Evolutionary conservation across 2,888 invertebrate genomes (phyloP).

Genomic region (Plebejus anna): DNA sequence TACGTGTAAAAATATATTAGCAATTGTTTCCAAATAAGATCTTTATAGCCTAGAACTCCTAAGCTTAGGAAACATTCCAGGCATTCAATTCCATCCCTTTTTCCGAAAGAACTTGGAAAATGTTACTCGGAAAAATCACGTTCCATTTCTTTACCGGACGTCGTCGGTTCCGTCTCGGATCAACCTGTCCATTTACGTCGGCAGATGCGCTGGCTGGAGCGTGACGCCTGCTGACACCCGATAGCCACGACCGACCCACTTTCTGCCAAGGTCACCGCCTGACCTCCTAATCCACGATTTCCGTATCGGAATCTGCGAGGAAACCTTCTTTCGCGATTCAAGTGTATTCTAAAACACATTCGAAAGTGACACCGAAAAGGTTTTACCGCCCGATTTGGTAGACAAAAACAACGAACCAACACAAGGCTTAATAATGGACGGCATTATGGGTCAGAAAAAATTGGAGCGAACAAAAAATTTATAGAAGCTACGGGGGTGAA

Average conservation of each 20-base stretch:
- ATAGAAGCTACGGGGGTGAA: background rate
- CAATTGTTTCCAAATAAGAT: background rate
- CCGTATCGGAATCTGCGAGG: slow-evolving; percentile 39
- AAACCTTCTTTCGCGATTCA: slow-evolving; percentile 29
- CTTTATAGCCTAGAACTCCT: background rate
- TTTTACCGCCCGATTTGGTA: background rate
- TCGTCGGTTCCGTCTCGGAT: slow-evolving; percentile 18
- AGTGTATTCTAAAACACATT: slow-evolving; percentile 17
- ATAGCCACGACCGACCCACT: slow-evolving; percentile 76
- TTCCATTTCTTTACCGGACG: slow-evolving; percentile 15
- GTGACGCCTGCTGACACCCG: slow-evolving; percentile 75
- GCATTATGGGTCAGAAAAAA: slow-evolving; percentile 15
- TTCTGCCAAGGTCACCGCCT: slow-evolving; percentile 72
- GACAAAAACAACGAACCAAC: background rate
- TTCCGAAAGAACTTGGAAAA: background rate
- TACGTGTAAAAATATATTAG: too few relatives aligned
- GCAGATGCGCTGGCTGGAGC: slow-evolving; percentile 51
- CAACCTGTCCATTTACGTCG: slow-evolving; percentile 31
- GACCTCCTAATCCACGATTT: slow-evolving; percentile 67
- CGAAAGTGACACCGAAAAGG: slow-evolving; percentile 20
- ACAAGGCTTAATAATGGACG: slow-evolving; percentile 3
- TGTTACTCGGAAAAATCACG: background rate
- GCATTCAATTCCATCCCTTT: background rate
- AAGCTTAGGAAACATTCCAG: background rate
- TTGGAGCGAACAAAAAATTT: slow-evolving; percentile 5